Conservation (phyloP, 2,888 invertebrate genomes). For the Thymelicus acteon region DNA sequence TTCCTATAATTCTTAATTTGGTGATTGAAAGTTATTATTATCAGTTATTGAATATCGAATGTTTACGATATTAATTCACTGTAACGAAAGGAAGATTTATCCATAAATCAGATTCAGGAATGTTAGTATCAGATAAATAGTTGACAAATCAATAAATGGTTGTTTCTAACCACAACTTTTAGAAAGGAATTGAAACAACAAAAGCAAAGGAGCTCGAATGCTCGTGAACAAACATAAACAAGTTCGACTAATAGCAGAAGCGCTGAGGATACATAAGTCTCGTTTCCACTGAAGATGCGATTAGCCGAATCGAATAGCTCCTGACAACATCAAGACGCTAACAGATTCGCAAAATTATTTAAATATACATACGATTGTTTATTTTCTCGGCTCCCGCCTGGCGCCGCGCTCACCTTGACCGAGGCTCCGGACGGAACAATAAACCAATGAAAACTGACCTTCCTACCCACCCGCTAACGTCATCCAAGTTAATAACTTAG, state of each 20-base stretch:
- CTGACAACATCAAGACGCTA: slow-evolving; percentile 52
- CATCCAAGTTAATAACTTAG: slow-evolving; percentile 33
- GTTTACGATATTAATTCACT: no score
- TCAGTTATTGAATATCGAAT: no score
- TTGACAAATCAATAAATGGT: not conserved
- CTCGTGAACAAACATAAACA: not conserved
- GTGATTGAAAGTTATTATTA: no score
- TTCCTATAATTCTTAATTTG: no score
- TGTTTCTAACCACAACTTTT: no score
- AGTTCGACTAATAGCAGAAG: not conserved
- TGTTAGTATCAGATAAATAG: not conserved
- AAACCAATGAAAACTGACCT: slow-evolving; percentile 65
- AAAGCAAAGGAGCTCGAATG: not conserved
- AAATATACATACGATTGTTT: slow-evolving; percentile 59
- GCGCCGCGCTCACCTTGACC: slow-evolving; percentile 75
- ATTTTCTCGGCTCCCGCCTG: slow-evolving; percentile 63
- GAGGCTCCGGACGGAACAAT: slow-evolving; percentile 58
- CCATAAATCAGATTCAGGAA: not conserved
- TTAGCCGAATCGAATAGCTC: slow-evolving; percentile 16
- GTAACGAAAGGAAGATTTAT: no score
- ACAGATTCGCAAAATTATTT: slow-evolving; percentile 59
- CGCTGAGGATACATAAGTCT: slow-evolving; percentile 36
- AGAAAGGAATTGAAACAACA: not conserved
- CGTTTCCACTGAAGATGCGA: slow-evolving; percentile 11
- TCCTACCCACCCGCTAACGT: slow-evolving; percentile 48